Percentiles rank a stretch among this genome's conserved stretches.
These are phyloP conservation scores for Panopea generosa DNA, from an alignment of 2,888 invertebrate species.

Conservation along the genomic window DNA sequence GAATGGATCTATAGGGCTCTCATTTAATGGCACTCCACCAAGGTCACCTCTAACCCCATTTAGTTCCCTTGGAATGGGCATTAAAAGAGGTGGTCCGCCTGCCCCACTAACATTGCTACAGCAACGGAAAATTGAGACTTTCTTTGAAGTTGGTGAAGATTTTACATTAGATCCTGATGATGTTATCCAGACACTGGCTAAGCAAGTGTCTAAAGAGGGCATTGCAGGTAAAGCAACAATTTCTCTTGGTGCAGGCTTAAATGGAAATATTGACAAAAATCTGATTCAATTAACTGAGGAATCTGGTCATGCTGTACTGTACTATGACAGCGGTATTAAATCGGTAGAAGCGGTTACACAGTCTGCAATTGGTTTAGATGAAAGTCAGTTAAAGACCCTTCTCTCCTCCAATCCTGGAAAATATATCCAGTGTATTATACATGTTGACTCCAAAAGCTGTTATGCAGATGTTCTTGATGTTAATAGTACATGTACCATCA, in stretches of 20 bases:
- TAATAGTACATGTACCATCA: constrained; percentile 27
- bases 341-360: constrained; percentile 3
- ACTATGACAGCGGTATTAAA: constrained; percentile 14
- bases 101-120: constrained; percentile 31
- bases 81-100: background rate
- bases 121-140: constrained; percentile 44
- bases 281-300: constrained; percentile 66
- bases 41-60: constrained; percentile 31
- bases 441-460: constrained; percentile 29
- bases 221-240: background rate
- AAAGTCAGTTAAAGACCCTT: constrained; percentile 57
- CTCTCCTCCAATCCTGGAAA: constrained; percentile 63
- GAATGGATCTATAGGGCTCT: background rate
- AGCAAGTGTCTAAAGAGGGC: constrained; percentile 4
- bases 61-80: constrained; percentile 11
- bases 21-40: background rate
- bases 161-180: constrained; percentile 71
- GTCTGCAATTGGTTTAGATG: constrained; percentile 22
- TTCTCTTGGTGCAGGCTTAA: too few species aligned
- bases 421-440: constrained; percentile 74
- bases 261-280: constrained; percentile 53
- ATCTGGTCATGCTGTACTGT: constrained; percentile 70
- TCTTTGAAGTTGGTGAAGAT: constrained; percentile 65
- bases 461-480: constrained; percentile 63
- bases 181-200: constrained; percentile 73